Conservation (phyloP, 2,797 vertebrate species). For the Myotis planiceps region DNA sequence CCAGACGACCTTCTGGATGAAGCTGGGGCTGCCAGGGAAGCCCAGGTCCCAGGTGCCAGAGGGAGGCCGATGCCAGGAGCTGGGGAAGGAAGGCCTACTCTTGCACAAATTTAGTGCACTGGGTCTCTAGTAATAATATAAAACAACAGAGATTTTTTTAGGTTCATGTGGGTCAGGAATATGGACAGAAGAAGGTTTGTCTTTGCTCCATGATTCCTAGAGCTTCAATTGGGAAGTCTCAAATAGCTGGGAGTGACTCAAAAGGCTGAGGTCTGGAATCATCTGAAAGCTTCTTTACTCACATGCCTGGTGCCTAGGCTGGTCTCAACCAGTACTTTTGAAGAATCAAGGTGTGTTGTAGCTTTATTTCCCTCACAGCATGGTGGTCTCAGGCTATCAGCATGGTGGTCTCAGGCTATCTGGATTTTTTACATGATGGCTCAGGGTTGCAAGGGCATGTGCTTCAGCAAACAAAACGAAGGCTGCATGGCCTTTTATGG, state of each 20-base stretch:
- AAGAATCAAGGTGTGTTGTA: background rate
- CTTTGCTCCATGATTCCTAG: background rate
- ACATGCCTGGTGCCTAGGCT: background rate
- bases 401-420: background rate
- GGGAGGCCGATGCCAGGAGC: too few species aligned
- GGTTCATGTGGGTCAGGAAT: background rate
- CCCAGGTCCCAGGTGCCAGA: too few species aligned
- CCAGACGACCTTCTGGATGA: too few species aligned
- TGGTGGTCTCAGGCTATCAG: background rate
- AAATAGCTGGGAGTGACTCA: background rate
- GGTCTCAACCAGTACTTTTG: background rate
- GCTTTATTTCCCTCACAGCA: background rate
- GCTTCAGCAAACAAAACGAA: background rate
- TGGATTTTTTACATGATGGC: background rate
- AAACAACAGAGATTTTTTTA: background rate
- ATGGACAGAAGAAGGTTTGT: background rate
- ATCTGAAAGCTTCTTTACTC: background rate
- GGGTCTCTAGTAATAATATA: background rate
- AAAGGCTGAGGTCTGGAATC: background rate
- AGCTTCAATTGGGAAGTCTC: background rate
- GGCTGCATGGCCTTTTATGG: background rate
- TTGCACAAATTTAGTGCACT: too few species aligned
- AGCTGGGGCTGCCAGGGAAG: too few species aligned
- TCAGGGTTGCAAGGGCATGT: background rate
- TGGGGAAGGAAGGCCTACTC: too few species aligned